A percentile compares a stretch with the other conserved stretches of the same genome.
phyloP scores from a whole-genome alignment of 2,888 invertebrate genomes.

The Agrochola lychnidis region DNA sequence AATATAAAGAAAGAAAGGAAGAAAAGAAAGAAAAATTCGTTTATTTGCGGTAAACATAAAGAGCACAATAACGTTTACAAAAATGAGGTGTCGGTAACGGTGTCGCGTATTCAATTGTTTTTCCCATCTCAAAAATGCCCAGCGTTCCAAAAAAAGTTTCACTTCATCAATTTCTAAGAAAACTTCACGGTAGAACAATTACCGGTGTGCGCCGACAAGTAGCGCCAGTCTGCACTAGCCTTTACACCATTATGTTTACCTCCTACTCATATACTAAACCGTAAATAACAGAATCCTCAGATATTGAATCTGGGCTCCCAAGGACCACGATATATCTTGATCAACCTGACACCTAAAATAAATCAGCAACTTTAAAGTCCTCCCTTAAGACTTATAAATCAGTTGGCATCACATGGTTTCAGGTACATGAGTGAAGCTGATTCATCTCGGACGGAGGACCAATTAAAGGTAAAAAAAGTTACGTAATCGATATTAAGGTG shows the following conservation, averaged over 20 bases:
- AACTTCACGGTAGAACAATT: too few species aligned
- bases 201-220: too few species aligned
- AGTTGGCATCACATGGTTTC: slow-evolving; percentile 14
- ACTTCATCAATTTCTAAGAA: too few species aligned
- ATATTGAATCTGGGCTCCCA: slow-evolving; percentile 27
- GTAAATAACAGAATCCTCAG: slow-evolving; percentile 9
- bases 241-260: neutral
- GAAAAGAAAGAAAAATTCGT: too few species aligned
- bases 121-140: too few species aligned
- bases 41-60: too few species aligned
- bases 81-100: too few species aligned
- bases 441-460: slow-evolving; percentile 50
- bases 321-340: slow-evolving; percentile 30
- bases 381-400: slow-evolving; percentile 33
- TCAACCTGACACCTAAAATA: slow-evolving; percentile 35
- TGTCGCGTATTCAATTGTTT: too few species aligned
- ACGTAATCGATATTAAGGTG: slow-evolving; percentile 46
- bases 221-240: too few species aligned
- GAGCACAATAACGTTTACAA: too few species aligned
- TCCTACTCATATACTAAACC: slow-evolving; percentile 1
- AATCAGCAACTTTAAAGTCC: slow-evolving; percentile 41
- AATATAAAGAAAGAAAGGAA: too few species aligned
- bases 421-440: slow-evolving; percentile 43
- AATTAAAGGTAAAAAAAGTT: slow-evolving; percentile 58
- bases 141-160: too few species aligned